Base-by-base conservation (phyloP, 2,113 vertebrate species). In the Nothobranchius kuhntae region DNA sequence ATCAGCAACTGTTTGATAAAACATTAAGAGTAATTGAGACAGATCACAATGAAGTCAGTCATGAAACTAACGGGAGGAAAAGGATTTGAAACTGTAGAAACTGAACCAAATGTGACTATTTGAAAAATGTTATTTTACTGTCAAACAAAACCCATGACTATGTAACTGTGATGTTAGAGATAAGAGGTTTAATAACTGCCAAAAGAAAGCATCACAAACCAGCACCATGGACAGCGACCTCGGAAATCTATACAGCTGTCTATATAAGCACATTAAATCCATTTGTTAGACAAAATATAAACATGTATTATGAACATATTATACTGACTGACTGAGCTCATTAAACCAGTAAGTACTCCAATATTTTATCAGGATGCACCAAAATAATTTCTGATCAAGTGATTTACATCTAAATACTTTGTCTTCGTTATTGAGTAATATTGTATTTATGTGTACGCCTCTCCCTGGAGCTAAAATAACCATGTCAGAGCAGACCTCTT, bases 141-240 rank as follows among this genome's bases (percentile, higher is more conserved):
- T 30, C 30, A 40, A 4, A 40, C 38, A 1, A 6, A 38, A 6
- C 7, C 9, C 7, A 40, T 40, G 38, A 7, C 7, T 40, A 40
- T 40, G 38, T 7, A 40, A 40, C 38, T 40, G 38, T 7, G 38
- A 40, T 40, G 9, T 40, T 40, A 40, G 9, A 40, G 38, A 40
- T 1, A 40, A 8, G 6, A 40, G 3, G 38, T 40, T 40, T 40
- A 40, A 40, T 40, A 7, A 40, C 38, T 40, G 38, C 2, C 38
- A 40, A 40, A 6, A 40, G 6, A 40, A 40, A 40, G 6, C 3
- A 64, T 66, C 4, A 17, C 1, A 36, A 53, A 71, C 87, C 84
- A 89, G 87, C 71, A 91, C 89, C 81, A 71, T 15, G 80, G 86
- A 87, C 63, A 89, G 87, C 61, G 58, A 76, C 38, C 5, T 14